Evolutionary conservation across 2,113 vertebrate species (phyloP), one percentile per base, ranked within the genome.

Genomic region (Pangasianodon gigas): DNA sequence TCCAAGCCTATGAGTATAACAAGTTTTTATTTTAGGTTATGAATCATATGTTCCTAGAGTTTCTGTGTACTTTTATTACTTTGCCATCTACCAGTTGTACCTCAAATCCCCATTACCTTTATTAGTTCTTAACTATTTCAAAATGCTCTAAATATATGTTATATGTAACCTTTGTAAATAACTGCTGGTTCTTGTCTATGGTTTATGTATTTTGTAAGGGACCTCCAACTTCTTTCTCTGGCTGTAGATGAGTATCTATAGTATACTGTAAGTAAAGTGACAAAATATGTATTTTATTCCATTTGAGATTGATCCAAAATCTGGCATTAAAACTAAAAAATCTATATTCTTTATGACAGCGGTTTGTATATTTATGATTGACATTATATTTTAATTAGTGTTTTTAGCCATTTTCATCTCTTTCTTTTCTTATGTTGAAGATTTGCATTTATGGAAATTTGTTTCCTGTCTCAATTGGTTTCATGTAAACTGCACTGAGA

Each of bases 401-500:
- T 5, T 58, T 60, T 60, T 60, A 21, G 19, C 18, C 58, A 60
- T 60, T 60, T 24, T 6, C 58, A 60, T 60, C 6, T 8, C 58
- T 60, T 18, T 29, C 5, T 29, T 79, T 48, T 51, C 13, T 51
- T 79, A 51, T 51, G 46, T 6, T 51, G 10, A 79, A 79, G 46
- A 79, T 29, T 29, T 48, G 21, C 21, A 5, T 14, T 79, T 29
- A 79, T 29, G 6, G 1, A 51, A 29, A 51, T 51, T 48, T 79
- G 75, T 79, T 79, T 79, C 52, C n/a, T 65, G 75, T 48, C 77
- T 65, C 29, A 10, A 13, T 29, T 69, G 18, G 19, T 65, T 88
- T 82, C 13, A 41, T 88, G 77, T 88, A 65, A 51, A 82, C 60
- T 65, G 44, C 46, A 48, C n/a, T 67, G n/a, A 88, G 60, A 62